Percentiles rank a stretch among this genome's conserved stretches.
Evolutionary conservation across 2,797 vertebrate genomes (phyloP).

Genomic region (Argyrosomus regius): DNA sequence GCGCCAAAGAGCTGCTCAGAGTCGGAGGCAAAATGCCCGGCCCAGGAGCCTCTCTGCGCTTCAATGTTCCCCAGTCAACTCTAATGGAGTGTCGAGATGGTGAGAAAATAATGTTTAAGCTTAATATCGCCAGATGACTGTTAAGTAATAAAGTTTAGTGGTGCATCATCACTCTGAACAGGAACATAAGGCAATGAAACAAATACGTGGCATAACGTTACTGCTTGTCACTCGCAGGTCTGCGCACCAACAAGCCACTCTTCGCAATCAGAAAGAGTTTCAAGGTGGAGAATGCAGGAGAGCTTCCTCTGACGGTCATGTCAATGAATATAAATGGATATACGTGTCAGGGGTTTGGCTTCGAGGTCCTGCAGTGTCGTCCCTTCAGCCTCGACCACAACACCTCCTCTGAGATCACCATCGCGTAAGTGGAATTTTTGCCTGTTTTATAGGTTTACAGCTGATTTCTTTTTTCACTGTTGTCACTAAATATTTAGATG

Average conservation of each 20-base stretch:
- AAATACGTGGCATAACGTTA: not conserved
- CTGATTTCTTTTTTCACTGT: not conserved
- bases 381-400: constrained; percentile 92
- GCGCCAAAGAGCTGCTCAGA: constrained; percentile 93
- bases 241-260: constrained; percentile 94
- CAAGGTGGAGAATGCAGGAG: constrained; percentile 97
- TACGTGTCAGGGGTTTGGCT: constrained; percentile 97
- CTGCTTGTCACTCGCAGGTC: constrained; percentile 78
- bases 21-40: constrained; percentile 95
- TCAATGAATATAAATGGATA: constrained; percentile 98
- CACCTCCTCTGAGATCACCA: constrained; percentile 93
- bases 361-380: constrained; percentile 94
- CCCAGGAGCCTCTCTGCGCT: constrained; percentile 91
- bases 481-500: not conserved
- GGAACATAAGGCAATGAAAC: not conserved
- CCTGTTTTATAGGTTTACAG: not conserved
- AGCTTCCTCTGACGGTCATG: constrained; percentile 93
- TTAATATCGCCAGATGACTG: not conserved
- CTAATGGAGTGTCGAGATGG: constrained; percentile 97
- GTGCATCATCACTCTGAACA: not conserved
- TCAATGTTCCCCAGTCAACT: constrained; percentile 98
- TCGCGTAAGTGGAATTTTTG: constrained; percentile 89
- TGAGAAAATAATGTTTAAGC: constrained; percentile 79
- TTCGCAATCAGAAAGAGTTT: constrained; percentile 97
- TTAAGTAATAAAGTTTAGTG: not conserved